Conservation (phyloP, 2,888 invertebrate species). For the Griposia aprilina region DNA sequence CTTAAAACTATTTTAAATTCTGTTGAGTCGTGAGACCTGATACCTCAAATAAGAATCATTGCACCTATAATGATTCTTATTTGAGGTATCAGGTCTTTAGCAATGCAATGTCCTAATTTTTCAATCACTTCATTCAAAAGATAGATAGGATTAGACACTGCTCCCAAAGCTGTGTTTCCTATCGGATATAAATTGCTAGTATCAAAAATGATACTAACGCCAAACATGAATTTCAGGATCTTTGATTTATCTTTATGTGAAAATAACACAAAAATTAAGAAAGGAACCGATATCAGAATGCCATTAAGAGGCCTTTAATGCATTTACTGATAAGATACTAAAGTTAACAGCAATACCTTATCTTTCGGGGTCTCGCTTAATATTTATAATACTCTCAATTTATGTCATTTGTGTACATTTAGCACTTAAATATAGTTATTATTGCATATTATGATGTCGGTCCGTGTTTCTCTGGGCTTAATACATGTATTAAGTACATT, state of each 20-base stretch:
- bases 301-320: constrained; percentile 11
- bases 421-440: constrained; percentile 53
- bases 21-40: not conserved
- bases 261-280: constrained; percentile 3
- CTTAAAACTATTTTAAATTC: constrained; percentile 2
- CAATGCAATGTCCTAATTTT: not conserved
- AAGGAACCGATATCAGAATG: not conserved
- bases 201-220: not conserved
- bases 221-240: not conserved
- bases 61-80: not conserved
- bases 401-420: constrained; percentile 41
- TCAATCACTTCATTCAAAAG: not conserved
- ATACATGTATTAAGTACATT: constrained; percentile 35
- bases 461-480: constrained; percentile 16
- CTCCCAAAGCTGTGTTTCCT: not conserved
- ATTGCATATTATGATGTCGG: constrained; percentile 38
- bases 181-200: not conserved
- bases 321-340: constrained; percentile 12
- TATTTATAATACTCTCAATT: constrained; percentile 29
- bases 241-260: not conserved
- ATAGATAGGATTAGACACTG: not conserved
- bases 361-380: constrained; percentile 23
- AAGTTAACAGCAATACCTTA: constrained; percentile 29
- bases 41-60: no score
- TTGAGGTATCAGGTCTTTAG: not conserved